phyloP scores from a whole-genome alignment of 2,113 vertebrate species.

The Mugil cephalus region DNA sequence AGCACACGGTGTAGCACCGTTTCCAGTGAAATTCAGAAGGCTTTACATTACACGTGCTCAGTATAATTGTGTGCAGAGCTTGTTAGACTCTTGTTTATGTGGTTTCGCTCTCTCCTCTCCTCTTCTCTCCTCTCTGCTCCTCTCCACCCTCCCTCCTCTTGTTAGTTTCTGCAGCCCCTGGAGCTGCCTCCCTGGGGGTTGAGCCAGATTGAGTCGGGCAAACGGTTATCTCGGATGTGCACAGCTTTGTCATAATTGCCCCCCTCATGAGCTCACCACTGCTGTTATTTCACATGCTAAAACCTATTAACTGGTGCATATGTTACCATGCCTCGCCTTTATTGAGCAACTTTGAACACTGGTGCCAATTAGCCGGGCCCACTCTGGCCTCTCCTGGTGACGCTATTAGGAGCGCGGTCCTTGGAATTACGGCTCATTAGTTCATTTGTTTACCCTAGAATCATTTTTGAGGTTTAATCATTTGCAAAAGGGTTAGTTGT shows the following conservation, averaged over 20 bases:
- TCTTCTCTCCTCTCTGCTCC: constrained; percentile 1
- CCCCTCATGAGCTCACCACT: constrained; percentile 75
- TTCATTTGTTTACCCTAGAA: constrained; percentile 75
- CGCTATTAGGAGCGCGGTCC: constrained; percentile 55
- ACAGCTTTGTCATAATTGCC: constrained; percentile 79
- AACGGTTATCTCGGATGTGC: constrained; percentile 75
- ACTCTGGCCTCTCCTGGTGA: constrained; percentile 60
- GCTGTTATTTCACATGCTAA: constrained; percentile 72
- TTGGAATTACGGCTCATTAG: constrained; percentile 78
- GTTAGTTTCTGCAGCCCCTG: constrained; percentile 62
- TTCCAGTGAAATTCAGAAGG: constrained; percentile 43
- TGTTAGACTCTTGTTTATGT: constrained; percentile 73
- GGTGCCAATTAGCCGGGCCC: constrained; percentile 79
- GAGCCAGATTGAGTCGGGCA: constrained; percentile 75
- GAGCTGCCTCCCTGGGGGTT: constrained; percentile 69
- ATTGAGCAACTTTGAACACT: constrained; percentile 64
- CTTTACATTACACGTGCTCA: constrained; percentile 39
- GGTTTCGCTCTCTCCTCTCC: constrained; percentile 19
- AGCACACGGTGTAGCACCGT: background rate
- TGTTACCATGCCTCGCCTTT: constrained; percentile 74
- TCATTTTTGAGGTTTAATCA: constrained; percentile 60
- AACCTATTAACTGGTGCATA: constrained; percentile 78
- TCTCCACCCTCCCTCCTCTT: constrained; percentile 26
- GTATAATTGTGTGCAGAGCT: constrained; percentile 47
- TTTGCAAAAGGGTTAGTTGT: constrained; percentile 35